Evolutionary conservation across 2,113 vertebrate species (phyloP), one percentile per base, ranked within the genome.

Genomic region (Zingel zingel): DNA sequence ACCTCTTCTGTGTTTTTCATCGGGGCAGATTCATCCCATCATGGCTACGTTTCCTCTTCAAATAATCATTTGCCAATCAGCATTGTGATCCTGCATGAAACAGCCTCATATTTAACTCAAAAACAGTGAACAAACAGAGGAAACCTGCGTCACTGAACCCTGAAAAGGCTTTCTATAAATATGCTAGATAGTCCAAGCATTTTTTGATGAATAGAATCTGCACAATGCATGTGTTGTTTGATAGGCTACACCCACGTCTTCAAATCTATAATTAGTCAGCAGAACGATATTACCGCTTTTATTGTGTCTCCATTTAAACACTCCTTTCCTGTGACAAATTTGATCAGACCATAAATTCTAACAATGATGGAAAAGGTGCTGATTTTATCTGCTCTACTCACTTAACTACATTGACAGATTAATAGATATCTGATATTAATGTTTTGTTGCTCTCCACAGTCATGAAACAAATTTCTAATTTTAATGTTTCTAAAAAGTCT

Each of bases 101-200:
- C 66, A 36, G 3, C 39, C 64, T 64, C 62, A 68, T 62, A 81
- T 82, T 82, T 86, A 87, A 90, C 81, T 86, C 88, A 81, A 84
- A 93, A 77, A 74, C 81, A 74, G 69, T 39, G 67, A 87, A 94
- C 91, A 92, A 94, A 92, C 50, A 90, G 84, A 94, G 91, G 91
- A 94, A 92, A 90, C 73, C 39, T 53, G 63, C 9, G 23, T 73
- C 68, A 66, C 54, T 72, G 70, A 86, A 67, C 67, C 82, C 67
- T 77, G 23, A 76, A 80, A 87, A 71, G 65, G 25, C 54, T 8
- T 21, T 61, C 89, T 91, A 89, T 84, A 90, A 92, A 92, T 92
- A 91, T 3, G 0, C 25, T n/a, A 6, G 59, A 83, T 88, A 77
- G 48, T 87, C 84, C 33, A 5, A 65, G 6, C 25, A 10, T 77